A percentile compares a stretch with the other conserved stretches of the same genome.
Evolutionary conservation across 2,888 invertebrate genomes (phyloP).

Genomic region (Pammene aurita): DNA sequence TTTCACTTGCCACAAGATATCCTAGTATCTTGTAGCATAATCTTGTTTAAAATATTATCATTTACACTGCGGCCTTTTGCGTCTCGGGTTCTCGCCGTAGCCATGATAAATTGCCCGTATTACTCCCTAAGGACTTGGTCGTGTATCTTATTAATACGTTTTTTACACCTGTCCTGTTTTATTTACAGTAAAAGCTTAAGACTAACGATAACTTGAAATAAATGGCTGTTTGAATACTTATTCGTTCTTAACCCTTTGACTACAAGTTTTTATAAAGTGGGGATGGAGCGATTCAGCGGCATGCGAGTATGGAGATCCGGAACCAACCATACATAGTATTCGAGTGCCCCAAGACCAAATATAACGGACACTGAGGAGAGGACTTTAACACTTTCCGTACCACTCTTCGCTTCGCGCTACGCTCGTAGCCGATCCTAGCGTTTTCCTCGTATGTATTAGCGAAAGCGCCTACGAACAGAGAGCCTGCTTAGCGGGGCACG

Average conservation of each 20-base stretch:
- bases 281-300: no score
- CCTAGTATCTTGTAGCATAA: slow-evolving; percentile 33
- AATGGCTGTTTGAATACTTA: neutral
- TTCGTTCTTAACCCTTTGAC: neutral
- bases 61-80: slow-evolving; percentile 34
- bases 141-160: slow-evolving; percentile 38
- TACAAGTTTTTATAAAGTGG: no score
- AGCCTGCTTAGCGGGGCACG: no score
- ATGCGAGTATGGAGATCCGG: no score
- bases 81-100: slow-evolving; percentile 33
- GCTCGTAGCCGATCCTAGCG: no score
- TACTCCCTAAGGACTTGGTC: slow-evolving; percentile 35
- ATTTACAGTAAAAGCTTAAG: slow-evolving; percentile 3
- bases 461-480: no score
- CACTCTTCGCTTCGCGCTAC: no score
- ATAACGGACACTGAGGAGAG: no score
- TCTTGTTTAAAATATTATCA: slow-evolving; percentile 41
- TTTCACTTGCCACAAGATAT: slow-evolving; percentile 35
- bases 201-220: neutral
- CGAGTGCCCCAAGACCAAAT: no score
- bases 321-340: no score
- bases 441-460: no score
- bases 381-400: no score
- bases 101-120: slow-evolving; percentile 39
- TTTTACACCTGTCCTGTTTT: slow-evolving; percentile 28